Conservation (phyloP, 2,113 vertebrate species). For the Odocoileus virginianus region DNA sequence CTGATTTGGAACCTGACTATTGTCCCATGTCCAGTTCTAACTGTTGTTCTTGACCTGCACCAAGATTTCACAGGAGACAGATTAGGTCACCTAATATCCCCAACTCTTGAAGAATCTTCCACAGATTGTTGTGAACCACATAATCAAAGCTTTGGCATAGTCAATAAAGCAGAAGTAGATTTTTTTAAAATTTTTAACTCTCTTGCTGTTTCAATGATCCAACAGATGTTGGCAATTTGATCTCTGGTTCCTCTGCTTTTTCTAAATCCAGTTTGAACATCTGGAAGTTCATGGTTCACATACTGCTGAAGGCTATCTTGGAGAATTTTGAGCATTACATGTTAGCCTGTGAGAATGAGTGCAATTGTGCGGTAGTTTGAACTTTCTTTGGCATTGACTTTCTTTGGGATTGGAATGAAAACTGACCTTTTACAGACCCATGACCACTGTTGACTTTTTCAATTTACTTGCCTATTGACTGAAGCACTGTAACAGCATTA, state of each 20-base stretch:
- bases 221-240: background rate
- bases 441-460: background rate
- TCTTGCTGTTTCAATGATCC: background rate
- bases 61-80: background rate
- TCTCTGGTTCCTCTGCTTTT: background rate
- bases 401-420: background rate
- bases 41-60: background rate
- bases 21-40: background rate
- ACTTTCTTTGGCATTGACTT: background rate
- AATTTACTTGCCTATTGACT: background rate
- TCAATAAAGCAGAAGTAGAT: background rate
- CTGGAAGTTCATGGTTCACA: background rate
- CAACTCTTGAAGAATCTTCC: background rate
- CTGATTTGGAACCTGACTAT: background rate
- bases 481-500: background rate
- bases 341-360: background rate
- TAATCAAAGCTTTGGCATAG: background rate
- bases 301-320: background rate
- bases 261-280: background rate
- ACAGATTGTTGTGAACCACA: background rate
- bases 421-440: rapidly evolving
- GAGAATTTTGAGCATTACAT: background rate
- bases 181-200: background rate
- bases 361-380: background rate
- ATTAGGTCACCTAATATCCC: background rate